phyloP scores from a whole-genome alignment of 2,888 invertebrate species.

The Lypha dubia region DNA sequence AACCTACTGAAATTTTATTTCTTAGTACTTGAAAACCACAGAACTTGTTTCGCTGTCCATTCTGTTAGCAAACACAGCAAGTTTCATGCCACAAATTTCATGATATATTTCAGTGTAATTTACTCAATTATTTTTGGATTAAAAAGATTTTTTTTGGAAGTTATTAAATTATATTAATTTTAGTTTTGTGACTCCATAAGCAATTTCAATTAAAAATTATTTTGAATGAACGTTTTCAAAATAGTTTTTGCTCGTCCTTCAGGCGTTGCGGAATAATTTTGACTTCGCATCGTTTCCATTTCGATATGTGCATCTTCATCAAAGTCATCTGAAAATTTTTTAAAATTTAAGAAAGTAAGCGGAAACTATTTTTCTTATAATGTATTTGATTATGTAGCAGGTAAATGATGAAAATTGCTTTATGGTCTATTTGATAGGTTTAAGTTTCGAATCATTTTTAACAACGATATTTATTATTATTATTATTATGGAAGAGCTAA shows the following conservation, averaged over 20 bases:
- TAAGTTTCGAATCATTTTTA: neutral
- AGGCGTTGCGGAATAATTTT: neutral
- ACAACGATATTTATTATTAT: too few species aligned
- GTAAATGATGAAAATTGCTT: neutral
- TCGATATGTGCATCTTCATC: neutral
- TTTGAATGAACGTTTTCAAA: slow-evolving; percentile 17
- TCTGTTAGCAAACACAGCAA: too few species aligned
- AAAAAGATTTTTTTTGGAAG: too few species aligned
- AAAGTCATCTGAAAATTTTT: neutral
- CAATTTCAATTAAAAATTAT: slow-evolving; percentile 12
- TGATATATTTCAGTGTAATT: too few species aligned
- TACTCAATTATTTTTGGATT: too few species aligned
- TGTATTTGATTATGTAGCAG: slow-evolving; percentile 1
- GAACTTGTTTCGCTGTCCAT: too few species aligned
- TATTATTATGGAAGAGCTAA: too few species aligned
- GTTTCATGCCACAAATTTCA: too few species aligned
- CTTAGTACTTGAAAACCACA: too few species aligned
- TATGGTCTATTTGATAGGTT: neutral
- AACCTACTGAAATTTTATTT: too few species aligned
- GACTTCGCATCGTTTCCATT: neutral
- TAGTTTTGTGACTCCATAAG: too few species aligned
- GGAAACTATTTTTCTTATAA: slow-evolving; percentile 1
- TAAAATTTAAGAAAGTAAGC: neutral
- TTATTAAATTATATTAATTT: too few species aligned
- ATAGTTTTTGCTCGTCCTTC: slow-evolving; percentile 23